Evolutionary conservation across 2,888 invertebrate genomes (phyloP), one percentile per base, ranked within the genome.

Genomic region (Drosophila mulleri): DNA sequence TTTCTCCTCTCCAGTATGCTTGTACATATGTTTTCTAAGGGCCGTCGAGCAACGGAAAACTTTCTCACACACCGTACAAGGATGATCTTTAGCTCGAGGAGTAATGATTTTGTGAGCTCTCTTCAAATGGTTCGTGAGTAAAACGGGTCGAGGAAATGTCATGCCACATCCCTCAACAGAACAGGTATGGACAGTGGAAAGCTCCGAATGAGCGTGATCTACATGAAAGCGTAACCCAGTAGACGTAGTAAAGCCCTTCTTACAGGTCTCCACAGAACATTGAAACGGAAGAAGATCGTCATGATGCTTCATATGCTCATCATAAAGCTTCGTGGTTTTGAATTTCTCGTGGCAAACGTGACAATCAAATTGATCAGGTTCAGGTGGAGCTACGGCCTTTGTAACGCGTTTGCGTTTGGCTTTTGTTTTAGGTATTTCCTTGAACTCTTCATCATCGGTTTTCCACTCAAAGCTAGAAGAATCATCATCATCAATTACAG

Each of bases 231-330:
- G 83, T 4, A 92, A 62, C 0, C 92, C 86, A 14, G 82, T 82
- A 12, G 89, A 84, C 2, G 92, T 92, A 6, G 84, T 89, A 16
- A 92, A 92, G 0, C 92, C 91, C 48, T 90, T 91, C 18, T 78
- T 73, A 59, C 92, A 92, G 18, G 79, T 78, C 35, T 88, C 83
- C 2, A 90, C 88, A 2, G 82, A 73, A 44, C 92, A 92, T 70
- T 92, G 91, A 61, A 88, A 90, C 4, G 92, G 90, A 44, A 91
- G 67, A 23, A 88, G 80, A 67, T 91, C 92, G 54, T 91, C 86
- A 66, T 92, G 92, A 4, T 82, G 83, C n/a, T 90, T 90, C 91
- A 91, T 92, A 32, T 92, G 92, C 20, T 90, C 88, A 42, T 91
- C 84, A 39, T 92, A 91, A 14, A 88, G 81, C n/a, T 78, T 74